phyloP scores from a whole-genome alignment of 2,888 invertebrate genomes.

The Lasioglossum malachurum region DNA sequence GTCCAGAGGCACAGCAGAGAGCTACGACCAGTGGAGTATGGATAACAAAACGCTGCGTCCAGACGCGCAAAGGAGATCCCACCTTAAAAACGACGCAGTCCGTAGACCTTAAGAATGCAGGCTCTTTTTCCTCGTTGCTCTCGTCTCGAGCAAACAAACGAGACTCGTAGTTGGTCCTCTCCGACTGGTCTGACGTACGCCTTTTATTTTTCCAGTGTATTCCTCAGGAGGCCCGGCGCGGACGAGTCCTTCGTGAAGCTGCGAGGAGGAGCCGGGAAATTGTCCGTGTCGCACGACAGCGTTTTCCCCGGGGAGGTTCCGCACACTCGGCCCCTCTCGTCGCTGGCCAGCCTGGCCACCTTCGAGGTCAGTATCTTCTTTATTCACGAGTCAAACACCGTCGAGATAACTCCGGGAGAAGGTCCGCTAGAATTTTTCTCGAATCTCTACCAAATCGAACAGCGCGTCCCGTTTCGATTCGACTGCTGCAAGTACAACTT shows the following conservation, averaged over 20 bases:
- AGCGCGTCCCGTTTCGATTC: too few species aligned
- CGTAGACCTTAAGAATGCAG: neutral
- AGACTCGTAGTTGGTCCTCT: neutral
- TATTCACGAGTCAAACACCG: conserved; percentile 21
- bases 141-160: conserved; percentile 5
- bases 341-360: conserved; percentile 80
- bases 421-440: conserved; percentile 3
- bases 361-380: conserved; percentile 78
- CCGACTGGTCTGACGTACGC: neutral
- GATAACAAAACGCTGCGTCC: too few species aligned
- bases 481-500: too few species aligned
- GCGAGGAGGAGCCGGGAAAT: conserved; percentile 85
- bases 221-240: conserved; percentile 76
- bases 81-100: neutral
- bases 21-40: too few species aligned
- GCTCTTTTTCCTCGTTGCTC: neutral
- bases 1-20: too few species aligned
- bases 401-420: neutral
- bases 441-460: neutral
- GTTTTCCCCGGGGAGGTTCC: conserved; percentile 92
- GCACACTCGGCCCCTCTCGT: conserved; percentile 81
- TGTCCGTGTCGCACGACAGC: conserved; percentile 96
- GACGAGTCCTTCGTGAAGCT: conserved; percentile 81
- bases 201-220: conserved; percentile 75
- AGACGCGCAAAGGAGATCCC: too few species aligned